Conservation (phyloP, 2,113 vertebrate species). For the Catharus fuscescens region DNA sequence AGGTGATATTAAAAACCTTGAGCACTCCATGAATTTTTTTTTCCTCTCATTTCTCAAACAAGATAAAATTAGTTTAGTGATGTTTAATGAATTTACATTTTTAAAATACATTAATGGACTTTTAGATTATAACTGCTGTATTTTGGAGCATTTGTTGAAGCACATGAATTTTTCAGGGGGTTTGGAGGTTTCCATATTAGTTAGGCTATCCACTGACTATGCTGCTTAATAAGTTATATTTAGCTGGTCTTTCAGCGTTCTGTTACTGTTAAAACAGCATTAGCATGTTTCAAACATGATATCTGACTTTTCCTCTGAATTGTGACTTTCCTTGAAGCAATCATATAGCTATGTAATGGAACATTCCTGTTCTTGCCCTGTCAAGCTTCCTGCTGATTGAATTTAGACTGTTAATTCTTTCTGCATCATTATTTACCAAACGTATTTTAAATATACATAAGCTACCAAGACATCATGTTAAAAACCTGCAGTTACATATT, state of each 20-base stretch:
- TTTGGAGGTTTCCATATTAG: neutral
- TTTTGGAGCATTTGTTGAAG: neutral
- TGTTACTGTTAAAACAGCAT: neutral
- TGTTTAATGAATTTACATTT: neutral
- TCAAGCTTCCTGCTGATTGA: neutral
- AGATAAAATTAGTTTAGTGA: neutral
- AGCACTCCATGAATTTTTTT: neutral
- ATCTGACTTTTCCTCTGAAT: neutral
- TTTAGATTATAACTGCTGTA: neutral
- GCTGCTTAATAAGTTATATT: neutral
- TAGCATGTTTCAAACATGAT: neutral
- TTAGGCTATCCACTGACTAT: neutral
- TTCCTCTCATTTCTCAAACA: neutral
- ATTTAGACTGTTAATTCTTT: neutral
- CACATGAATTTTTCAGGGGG: neutral
- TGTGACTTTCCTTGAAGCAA: neutral
- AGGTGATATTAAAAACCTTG: neutral
- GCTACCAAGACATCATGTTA: neutral
- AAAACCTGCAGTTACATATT: neutral
- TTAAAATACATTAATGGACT: neutral
- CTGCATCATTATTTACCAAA: neutral
- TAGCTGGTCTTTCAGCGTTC: neutral
- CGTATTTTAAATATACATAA: neutral
- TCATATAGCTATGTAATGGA: neutral
- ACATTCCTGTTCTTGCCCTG: neutral